Evolutionary conservation across 2,113 vertebrate genomes (phyloP), one percentile per base, ranked within the genome.

Genomic region (Rhabdomys dilectus): DNA sequence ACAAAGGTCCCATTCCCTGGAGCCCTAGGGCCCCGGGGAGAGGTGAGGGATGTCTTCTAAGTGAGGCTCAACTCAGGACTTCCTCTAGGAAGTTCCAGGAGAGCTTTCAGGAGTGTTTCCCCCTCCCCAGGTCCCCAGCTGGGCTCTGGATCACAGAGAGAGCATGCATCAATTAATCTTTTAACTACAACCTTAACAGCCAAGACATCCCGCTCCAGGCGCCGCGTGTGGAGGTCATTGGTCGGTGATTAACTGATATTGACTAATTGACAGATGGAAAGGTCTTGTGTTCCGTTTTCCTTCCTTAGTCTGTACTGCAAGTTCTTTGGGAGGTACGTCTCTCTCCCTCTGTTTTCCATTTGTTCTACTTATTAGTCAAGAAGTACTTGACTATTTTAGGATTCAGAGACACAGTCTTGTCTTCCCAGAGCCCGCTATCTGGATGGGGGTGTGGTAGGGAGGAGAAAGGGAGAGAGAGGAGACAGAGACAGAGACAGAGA

Each of bases 201-300:
- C 15, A 24, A 31, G 34, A 31, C 36, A 77, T 26, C 45, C 15
- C 1, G 31, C 68, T 87, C 53, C 76, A 17, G 10, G 91, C 85
- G 70, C 58, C 9, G 7, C 78, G 10, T 15, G 31, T 75, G 48
- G 53, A 31, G 73, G 39, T 53, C 66, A 48, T 51, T 36, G 29
- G 72, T 85, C 0, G 0, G 34, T 19, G 73, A 53, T 96, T 93
- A 89, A 58, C 70, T 29, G 62, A 84, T 62, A 85, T 34, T n/a
- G 26, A 77, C 36, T 56, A 4, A 82, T 58, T 70, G 89, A 84
- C 66, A 21, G 34, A 66, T 39, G 48, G 22, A 53, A 96, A 87
- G 26, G 12, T 78, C 80, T 60, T 89, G 48, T 31, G 24, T 81
- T 97, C 88, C 56, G 56, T 76, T 60, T 92, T 88, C 60, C 72